Percentiles rank a stretch among this genome's conserved stretches.
phyloP scores from a whole-genome alignment of 2,888 invertebrate species.

The Tetrapedia diversipes region DNA sequence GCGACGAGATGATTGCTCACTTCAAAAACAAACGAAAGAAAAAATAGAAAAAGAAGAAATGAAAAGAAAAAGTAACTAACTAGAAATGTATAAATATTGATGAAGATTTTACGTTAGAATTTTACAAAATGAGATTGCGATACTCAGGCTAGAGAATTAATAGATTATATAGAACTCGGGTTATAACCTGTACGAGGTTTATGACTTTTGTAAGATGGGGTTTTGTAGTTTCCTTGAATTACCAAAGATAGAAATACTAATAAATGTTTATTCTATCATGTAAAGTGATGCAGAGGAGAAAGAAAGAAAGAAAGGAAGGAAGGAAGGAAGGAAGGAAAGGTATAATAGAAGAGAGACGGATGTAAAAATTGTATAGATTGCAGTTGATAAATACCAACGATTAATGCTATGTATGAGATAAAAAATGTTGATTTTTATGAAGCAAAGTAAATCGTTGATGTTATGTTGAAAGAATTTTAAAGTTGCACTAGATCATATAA shows the following conservation, averaged over 20 bases:
- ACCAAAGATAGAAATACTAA: constrained; percentile 46
- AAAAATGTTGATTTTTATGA: background rate
- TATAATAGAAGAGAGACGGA: background rate
- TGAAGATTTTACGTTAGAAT: background rate
- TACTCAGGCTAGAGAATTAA: background rate
- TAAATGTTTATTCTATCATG: background rate
- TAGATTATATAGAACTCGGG: background rate
- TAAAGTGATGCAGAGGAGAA: background rate
- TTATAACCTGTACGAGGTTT: background rate
- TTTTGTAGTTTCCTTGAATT: constrained; percentile 7
- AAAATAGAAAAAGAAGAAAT: too few species aligned
- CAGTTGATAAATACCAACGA: background rate
- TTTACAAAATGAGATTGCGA: background rate
- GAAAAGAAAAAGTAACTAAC: background rate
- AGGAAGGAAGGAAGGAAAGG: too few species aligned
- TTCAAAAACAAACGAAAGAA: background rate
- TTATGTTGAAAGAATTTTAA: background rate
- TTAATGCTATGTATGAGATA: background rate
- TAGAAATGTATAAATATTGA: background rate
- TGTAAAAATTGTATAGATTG: constrained; percentile 26
- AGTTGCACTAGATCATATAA: background rate
- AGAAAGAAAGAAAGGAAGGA: background rate
- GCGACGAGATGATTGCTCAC: background rate
- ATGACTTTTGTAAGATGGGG: constrained; percentile 1
- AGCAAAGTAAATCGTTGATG: background rate